These are phyloP conservation scores for Antheraea mylitta DNA, from an alignment of 1,140 invertebrate species.

Conservation along the genomic window DNA sequence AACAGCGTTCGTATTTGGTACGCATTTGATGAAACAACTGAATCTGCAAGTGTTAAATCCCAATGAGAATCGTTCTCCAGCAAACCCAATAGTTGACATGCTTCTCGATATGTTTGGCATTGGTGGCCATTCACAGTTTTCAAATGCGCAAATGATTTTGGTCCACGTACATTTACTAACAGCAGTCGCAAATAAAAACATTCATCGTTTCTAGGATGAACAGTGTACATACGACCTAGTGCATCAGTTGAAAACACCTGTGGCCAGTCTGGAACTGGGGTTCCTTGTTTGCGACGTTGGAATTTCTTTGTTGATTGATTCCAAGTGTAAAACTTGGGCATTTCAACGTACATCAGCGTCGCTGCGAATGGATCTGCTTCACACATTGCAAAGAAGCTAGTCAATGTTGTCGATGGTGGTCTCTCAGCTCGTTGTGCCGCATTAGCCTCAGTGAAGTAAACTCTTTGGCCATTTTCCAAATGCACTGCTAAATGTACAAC, in stretches of 20 bases:
- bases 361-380: slow-evolving; percentile 5
- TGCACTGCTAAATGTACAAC: slow-evolving; percentile 25
- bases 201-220: slow-evolving; percentile 58
- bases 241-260: slow-evolving; percentile 19
- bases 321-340: slow-evolving; percentile 11
- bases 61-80: slow-evolving; percentile 44
- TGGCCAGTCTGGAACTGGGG: slow-evolving; percentile 19
- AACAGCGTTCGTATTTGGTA: slow-evolving; percentile 57
- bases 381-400: slow-evolving; percentile 10
- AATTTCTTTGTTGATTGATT: slow-evolving; percentile 12
- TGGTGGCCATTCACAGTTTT: slow-evolving; percentile 63
- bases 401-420: slow-evolving; percentile 16
- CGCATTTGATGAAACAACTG: slow-evolving; percentile 31
- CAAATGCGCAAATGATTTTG: slow-evolving; percentile 70
- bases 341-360: slow-evolving; percentile 10
- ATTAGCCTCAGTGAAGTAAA: slow-evolving; percentile 32
- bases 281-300: slow-evolving; percentile 15
- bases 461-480: slow-evolving; percentile 25
- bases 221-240: slow-evolving; percentile 45
- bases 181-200: slow-evolving; percentile 29
- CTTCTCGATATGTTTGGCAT: slow-evolving; percentile 52
- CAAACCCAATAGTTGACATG: slow-evolving; percentile 41
- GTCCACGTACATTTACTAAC: slow-evolving; percentile 60
- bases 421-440: slow-evolving; percentile 25
- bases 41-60: slow-evolving; percentile 44